These are phyloP conservation scores for Stenodera caucasica DNA, from an alignment of 2,888 invertebrate genomes.

Conservation along the genomic window DNA sequence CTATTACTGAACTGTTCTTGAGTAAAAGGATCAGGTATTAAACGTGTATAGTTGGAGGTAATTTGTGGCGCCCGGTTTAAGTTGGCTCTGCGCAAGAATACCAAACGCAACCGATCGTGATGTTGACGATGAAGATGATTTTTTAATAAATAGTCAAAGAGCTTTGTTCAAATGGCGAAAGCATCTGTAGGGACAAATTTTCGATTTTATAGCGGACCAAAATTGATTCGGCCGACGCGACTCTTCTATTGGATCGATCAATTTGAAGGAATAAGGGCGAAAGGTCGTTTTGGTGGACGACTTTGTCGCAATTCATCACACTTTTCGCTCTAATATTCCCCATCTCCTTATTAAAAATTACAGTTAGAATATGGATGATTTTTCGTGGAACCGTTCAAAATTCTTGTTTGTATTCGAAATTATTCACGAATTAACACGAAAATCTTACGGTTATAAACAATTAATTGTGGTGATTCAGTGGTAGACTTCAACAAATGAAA, in stretches of 20 bases:
- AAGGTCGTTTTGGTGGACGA: neutral
- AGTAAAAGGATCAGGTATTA: constrained; percentile 28
- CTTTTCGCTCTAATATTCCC: neutral
- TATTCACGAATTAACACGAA: neutral
- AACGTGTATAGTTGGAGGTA: constrained; percentile 23
- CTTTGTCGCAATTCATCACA: neutral
- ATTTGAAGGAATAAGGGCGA: too few species aligned
- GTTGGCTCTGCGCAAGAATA: constrained; percentile 19
- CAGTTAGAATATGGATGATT: neutral
- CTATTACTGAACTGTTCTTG: constrained; percentile 30
- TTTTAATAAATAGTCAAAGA: neutral
- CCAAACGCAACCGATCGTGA: neutral
- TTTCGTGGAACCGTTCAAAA: neutral
- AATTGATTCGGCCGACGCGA: too few species aligned
- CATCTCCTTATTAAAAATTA: neutral
- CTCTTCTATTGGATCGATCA: too few species aligned
- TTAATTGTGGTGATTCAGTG: neutral
- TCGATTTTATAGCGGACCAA: too few species aligned
- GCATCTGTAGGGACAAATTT: too few species aligned
- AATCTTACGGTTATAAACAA: neutral
- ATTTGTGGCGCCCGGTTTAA: constrained; percentile 26
- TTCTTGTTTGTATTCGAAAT: neutral
- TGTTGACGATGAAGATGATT: neutral
- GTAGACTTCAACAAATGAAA: neutral
- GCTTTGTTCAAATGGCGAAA: neutral